Base-by-base conservation (phyloP, 64 coral and sea anemone genomes). In the Hydrozoanthus tunicans region DNA sequence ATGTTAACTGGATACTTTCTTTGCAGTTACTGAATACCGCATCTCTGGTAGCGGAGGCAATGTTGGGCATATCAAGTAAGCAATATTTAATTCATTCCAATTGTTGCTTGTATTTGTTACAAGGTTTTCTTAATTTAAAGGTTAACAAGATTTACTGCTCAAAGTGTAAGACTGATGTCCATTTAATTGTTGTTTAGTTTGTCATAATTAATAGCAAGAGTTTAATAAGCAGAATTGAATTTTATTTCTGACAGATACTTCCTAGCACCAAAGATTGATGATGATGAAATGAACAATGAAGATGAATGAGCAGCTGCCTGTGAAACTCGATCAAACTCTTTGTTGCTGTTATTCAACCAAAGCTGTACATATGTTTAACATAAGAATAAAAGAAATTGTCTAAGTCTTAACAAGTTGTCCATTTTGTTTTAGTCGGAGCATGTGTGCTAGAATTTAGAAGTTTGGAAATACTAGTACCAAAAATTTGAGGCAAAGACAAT, bases 31-130 rank as follows among this genome's bases (percentile, higher is more conserved):
- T 61, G 69, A 88, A 51, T 88, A 88, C 73, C 84, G 84, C 54
- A 88, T 88, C 70, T 88, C 84, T n/a, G 84, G 84, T 13, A 88
- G 84, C 32, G 84, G 84, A 88, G 84, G 84, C 26, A 88, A 88
- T 61, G 84, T 88, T 6, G 84, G 84, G 61, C 69, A 88, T 56
- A 88, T 88, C 69, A 88, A 73, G 84, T 88, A 51, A 88, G 84
- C 24, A 26, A 8, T 56, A 17, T 32, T 53, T 54, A 51, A 7
- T 6, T 11, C 9, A 9, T 54, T 0, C 5, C 3, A 64, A 26
- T 52, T 9, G 14, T 23, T 32, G 32, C 59, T 64, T 15, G 32
- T 43, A 43, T 43, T 43, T 43, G 32, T 43, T 2, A 43, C 32
- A 43, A 43, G 32, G 32, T 43, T 43, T 43, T 43, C 32, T 43